Conservation (phyloP, 1,140 invertebrate genomes). For the Drosophila kohkoa region DNA sequence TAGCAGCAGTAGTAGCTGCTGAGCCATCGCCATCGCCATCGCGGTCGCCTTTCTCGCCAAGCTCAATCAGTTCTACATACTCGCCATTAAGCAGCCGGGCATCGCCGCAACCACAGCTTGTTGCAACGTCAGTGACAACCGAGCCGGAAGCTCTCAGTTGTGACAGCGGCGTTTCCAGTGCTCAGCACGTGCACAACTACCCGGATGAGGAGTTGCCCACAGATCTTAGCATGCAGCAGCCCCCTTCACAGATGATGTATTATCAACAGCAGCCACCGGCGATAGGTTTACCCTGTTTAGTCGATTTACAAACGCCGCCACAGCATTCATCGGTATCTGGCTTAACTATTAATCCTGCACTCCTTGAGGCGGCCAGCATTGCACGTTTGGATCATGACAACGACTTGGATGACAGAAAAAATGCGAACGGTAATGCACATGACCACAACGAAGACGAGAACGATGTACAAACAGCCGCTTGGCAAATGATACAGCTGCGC, state of each 20-base stretch:
- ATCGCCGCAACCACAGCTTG: constrained; percentile 55
- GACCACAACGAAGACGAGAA: constrained; percentile 51
- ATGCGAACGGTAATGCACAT: not conserved
- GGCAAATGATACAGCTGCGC: constrained; percentile 71
- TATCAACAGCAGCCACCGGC: constrained; percentile 35
- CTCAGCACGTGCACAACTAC: constrained; percentile 51
- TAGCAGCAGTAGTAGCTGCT: constrained; percentile 7
- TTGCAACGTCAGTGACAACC: constrained; percentile 23
- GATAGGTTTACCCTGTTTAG: constrained; percentile 20
- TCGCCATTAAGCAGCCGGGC: constrained; percentile 67
- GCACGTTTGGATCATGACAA: constrained; percentile 61
- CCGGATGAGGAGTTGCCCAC: constrained; percentile 76
- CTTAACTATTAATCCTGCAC: constrained; percentile 85
- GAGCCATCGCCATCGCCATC: constrained; percentile 12
- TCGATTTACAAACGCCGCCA: constrained; percentile 38
- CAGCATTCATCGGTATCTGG: constrained; percentile 25
- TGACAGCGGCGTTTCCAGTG: constrained; percentile 74
- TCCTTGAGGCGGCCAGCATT: constrained; percentile 85
- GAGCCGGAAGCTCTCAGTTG: constrained; percentile 73
- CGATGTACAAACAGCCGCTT: constrained; percentile 61
- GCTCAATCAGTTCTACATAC: constrained; percentile 63
- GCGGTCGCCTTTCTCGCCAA: constrained; percentile 57
- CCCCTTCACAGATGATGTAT: constrained; percentile 7
- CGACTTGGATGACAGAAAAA: constrained; percentile 10
- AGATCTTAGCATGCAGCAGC: constrained; percentile 76